phyloP scores from a whole-genome alignment of 2,797 vertebrate species.

The Falco peregrinus region DNA sequence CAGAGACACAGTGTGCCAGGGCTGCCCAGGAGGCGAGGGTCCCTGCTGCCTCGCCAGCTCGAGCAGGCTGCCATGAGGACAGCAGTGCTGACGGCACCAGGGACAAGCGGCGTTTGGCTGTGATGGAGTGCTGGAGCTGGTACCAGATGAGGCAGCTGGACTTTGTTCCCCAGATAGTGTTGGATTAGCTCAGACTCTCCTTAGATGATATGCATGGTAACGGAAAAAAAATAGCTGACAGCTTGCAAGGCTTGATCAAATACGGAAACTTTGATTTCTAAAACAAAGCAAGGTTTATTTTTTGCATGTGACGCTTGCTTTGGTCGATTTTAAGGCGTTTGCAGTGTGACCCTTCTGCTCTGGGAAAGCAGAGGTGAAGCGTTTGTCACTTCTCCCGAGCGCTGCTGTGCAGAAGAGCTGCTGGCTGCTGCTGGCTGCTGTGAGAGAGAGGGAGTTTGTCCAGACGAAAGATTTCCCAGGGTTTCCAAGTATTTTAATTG shows the following conservation, averaged over 20 bases:
- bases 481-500: not conserved
- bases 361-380: not conserved
- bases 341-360: not conserved
- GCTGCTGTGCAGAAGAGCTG: accelerated
- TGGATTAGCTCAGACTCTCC: not conserved
- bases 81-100: not conserved
- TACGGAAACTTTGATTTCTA: not conserved
- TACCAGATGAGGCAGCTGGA: not conserved
- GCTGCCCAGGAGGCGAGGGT: not conserved
- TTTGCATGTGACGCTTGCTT: not conserved
- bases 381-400: not conserved
- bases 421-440: accelerated
- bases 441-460: not conserved
- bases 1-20: not conserved
- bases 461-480: not conserved
- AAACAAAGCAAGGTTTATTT: not conserved
- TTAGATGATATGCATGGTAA: not conserved
- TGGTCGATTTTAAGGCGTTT: not conserved
- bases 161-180: not conserved
- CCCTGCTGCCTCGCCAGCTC: too few species aligned
- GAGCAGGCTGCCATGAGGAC: not conserved
- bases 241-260: not conserved
- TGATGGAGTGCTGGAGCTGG: not conserved
- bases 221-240: not conserved
- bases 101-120: accelerated